Base-by-base conservation (phyloP, 2,888 invertebrate species). In the Pocota personata region DNA sequence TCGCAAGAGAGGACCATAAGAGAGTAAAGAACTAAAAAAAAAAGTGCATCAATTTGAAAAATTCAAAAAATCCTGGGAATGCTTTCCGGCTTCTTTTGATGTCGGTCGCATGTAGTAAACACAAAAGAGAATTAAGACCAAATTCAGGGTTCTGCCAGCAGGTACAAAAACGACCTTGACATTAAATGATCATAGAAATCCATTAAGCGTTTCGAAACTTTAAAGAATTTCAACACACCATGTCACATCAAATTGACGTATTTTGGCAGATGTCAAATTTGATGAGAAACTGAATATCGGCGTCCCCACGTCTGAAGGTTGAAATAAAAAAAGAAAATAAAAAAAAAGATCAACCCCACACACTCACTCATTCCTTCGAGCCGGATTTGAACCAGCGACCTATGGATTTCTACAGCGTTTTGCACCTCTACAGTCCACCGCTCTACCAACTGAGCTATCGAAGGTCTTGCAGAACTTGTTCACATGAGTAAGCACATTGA, bases 351-450 rank as follows among this genome's bases (percentile, higher is more conserved):
- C 3, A 2, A 32, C 7, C 30, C 62, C 35, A 71, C 82, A 4
- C 43, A 67, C 52, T 66, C 66, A 57, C 66, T 35, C 69, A 62
- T 79, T 94, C 94, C 94, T 94, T 94, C 94, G 94, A 94, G 94
- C 94, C 94, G 94, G 94, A 94, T 94, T 94, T 94, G 94, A 94
- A 94, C 94, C 94, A 94, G 94, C 94, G 94, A 94, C 94, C 94
- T 94, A 94, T 94, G 94, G 94, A 94, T 94, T 88, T 90, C 91
- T 90, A 87, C 24, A 24, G 4, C 43, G 1, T 52, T 8, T 60
- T 19, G n/a, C n/a, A 69, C 58, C 57, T 84, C 89, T 89, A 89
- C 89, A 89, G 89, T 89, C 89, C 88, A 89, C 88, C 89, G 89
- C 89, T 89, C 89, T 89, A 89, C 89, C 89, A 89, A 89, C 89